Conservation (phyloP, 1,140 invertebrate species). For the Parapsyche elsis region DNA sequence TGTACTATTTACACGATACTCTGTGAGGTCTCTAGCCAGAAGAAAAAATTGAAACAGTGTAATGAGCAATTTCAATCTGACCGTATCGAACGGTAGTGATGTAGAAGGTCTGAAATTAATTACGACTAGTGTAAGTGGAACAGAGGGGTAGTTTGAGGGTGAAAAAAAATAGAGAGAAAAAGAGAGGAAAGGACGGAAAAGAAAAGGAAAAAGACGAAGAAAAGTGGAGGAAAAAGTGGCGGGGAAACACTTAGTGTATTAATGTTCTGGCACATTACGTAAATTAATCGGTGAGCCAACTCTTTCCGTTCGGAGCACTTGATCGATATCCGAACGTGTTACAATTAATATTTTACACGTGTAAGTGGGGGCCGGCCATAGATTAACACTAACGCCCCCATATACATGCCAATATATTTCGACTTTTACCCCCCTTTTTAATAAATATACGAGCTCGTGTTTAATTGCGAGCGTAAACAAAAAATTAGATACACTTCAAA, state of each 20-base stretch:
- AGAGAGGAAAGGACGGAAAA: background rate
- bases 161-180: background rate
- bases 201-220: background rate
- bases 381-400: background rate
- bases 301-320: background rate
- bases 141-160: background rate
- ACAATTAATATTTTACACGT: slow-evolving; percentile 18
- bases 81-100: background rate
- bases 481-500: too few species aligned
- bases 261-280: slow-evolving; percentile 7
- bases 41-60: too few species aligned
- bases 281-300: background rate
- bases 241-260: slow-evolving; percentile 1
- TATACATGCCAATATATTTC: too few species aligned
- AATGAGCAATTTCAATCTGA: background rate
- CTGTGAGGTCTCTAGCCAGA: too few species aligned
- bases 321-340: background rate
- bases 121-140: background rate
- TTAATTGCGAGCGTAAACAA: too few species aligned
- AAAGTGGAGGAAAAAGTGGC: background rate
- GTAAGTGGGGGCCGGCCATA: background rate
- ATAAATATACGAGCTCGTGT: too few species aligned
- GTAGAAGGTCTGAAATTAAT: background rate
- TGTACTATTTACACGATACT: too few species aligned
- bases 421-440: too few species aligned